These are phyloP conservation scores for Nematopogon swammerdamellus DNA, from an alignment of 2,888 invertebrate genomes.

Conservation along the genomic window DNA sequence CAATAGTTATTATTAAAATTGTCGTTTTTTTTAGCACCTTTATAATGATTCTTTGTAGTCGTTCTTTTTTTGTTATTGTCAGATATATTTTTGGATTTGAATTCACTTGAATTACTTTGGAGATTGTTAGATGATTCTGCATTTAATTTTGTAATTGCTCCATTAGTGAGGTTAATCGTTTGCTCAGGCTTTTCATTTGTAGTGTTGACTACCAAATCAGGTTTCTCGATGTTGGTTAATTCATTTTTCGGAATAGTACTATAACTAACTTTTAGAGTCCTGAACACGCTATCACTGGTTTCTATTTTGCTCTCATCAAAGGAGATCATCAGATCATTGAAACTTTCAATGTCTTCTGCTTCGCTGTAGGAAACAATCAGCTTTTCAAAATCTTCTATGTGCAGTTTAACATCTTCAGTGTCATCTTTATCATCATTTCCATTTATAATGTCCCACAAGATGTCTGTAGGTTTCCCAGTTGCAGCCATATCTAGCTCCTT, in stretches of 20 bases:
- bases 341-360: constrained; percentile 19
- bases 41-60: not conserved
- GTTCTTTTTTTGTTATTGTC: constrained; percentile 5
- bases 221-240: not conserved
- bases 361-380: constrained; percentile 20
- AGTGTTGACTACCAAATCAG: not conserved
- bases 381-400: constrained; percentile 18
- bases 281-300: constrained; percentile 4
- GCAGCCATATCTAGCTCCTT: not conserved
- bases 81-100: too few relatives aligned
- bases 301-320: constrained; percentile 16
- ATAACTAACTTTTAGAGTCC: constrained; percentile 3
- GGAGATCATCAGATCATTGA: constrained; percentile 25
- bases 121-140: too few relatives aligned
- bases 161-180: constrained; percentile 1
- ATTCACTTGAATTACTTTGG: too few relatives aligned
- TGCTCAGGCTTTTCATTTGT: too few relatives aligned
- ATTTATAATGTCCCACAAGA: not conserved
- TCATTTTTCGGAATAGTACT: too few relatives aligned
- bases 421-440: not conserved
- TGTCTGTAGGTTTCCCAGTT: not conserved
- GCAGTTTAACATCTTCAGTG: constrained; percentile 2
- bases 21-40: not conserved
- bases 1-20: too few relatives aligned
- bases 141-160: too few relatives aligned